Evolutionary conservation across 2,797 vertebrate genomes (phyloP), one percentile per base, ranked within the genome.

Genomic region (Aulostomus chinensis): DNA sequence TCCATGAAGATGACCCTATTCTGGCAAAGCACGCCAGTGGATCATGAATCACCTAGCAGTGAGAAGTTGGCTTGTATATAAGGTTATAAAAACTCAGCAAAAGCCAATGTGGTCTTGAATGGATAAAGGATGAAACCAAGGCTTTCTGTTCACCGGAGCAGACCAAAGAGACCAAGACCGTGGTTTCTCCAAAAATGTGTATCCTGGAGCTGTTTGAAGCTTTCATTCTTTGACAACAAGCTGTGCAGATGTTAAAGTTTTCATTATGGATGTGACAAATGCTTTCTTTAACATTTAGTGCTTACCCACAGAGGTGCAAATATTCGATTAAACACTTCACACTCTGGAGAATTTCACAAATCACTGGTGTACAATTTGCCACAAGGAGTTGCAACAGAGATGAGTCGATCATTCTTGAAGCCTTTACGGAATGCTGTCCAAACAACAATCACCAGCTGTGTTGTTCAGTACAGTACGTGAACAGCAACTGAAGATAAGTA

Each of bases 31-130:
- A 45, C 58, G 57, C 56, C 36, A 45, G 37, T 13, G 49, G 41
- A 75, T 76, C 76, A 73, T 81, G 73, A 74, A 76, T 85, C 78
- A 76, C 76, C 50, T 48, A 68, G 80, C 63, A 65, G 62, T 40
- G 47, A 72, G 45, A 57, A 65, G 69, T 71, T 76, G 73, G 69
- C 67, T 70, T 49, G n/a, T 59, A 45, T 43, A 24, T 45, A 50
- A 75, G 68, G 65, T 77, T 76, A 62, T 41, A 55, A 73, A 75
- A 77, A 63, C 32, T 2, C 36, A 47, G 35, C 56, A 50, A 67
- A 66, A 51, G 59, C 35, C 25, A 40, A 17, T n/a, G 42, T 29
- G 55, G 51, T 11, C 12, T 14, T 52, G 50, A 65, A 58, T 42
- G 39, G 45, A 51, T 61, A 20, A 47, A 57, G 41, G 24, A 30